phyloP scores from a whole-genome alignment of 2,113 vertebrate species.

The Australoheros scitulus region DNA sequence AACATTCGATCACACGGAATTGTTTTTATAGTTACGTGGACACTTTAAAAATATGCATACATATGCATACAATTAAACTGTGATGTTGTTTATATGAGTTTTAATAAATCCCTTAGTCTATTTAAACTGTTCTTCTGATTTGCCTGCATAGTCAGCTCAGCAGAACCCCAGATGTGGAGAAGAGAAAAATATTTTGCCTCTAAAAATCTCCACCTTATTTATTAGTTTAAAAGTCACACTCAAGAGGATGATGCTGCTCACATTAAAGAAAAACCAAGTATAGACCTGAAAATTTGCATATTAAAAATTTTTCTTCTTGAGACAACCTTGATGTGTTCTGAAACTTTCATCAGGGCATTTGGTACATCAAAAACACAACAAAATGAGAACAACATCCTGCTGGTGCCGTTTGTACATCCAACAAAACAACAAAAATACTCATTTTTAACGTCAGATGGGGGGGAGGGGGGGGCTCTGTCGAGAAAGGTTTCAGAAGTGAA shows the following conservation, averaged over 20 bases:
- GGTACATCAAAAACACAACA: slow-evolving; percentile 5
- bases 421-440: not conserved
- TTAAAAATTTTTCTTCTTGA: not conserved
- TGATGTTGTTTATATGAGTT: not conserved
- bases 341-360: not conserved
- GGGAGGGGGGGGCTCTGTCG: accelerated
- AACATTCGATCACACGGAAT: slow-evolving; percentile 6
- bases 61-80: not conserved
- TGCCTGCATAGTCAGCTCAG: not conserved
- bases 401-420: not conserved
- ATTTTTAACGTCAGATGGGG: not conserved
- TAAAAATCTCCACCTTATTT: not conserved
- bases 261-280: not conserved
- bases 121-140: not conserved
- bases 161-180: not conserved
- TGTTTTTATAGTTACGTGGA: not conserved
- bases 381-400: not conserved
- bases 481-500: not conserved
- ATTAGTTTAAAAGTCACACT: not conserved
- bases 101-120: not conserved
- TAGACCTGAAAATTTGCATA: not conserved
- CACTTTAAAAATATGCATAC: not conserved
- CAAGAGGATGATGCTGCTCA: not conserved
- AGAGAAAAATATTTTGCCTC: not conserved
- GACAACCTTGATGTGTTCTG: not conserved